Conservation (phyloP, 2,888 invertebrate genomes). For the Autographa gamma region DNA sequence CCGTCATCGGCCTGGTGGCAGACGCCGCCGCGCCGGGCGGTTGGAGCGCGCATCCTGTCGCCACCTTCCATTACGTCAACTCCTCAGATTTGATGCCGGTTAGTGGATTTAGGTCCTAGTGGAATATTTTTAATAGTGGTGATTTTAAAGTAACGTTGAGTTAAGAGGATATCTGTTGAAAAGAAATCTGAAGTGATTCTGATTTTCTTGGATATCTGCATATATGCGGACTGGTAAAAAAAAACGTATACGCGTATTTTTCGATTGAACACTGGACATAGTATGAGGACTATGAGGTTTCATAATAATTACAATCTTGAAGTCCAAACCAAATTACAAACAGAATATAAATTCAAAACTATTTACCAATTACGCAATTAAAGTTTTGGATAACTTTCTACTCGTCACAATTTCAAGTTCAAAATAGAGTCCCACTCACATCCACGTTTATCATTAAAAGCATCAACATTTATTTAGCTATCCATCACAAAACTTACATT, state of each 20-base stretch:
- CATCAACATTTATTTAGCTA: background rate
- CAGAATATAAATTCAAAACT: no score
- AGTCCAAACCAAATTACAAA: no score
- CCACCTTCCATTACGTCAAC: constrained; percentile 92
- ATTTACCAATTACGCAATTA: no score
- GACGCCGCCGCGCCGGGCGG: constrained; percentile 88
- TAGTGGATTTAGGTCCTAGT: constrained; percentile 62
- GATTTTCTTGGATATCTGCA: no score
- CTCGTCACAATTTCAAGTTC: background rate
- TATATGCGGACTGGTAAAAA: no score
- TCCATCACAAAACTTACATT: constrained; percentile 2
- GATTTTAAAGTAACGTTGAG: no score
- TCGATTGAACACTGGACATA: no score
- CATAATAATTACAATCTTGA: no score
- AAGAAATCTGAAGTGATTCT: no score
- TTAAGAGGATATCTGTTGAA: no score
- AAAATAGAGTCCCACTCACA: background rate
- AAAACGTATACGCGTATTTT: no score
- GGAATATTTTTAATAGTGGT: background rate
- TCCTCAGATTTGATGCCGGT: constrained; percentile 90
- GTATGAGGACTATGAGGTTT: no score
- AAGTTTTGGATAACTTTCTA: background rate
- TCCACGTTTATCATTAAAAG: background rate
- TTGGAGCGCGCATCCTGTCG: constrained; percentile 94
- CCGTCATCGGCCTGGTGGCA: constrained; percentile 93